Percentiles rank a stretch among this genome's conserved stretches.
phyloP scores from a whole-genome alignment of 2,797 vertebrate species.

The Rhadinocentrus ornatus region DNA sequence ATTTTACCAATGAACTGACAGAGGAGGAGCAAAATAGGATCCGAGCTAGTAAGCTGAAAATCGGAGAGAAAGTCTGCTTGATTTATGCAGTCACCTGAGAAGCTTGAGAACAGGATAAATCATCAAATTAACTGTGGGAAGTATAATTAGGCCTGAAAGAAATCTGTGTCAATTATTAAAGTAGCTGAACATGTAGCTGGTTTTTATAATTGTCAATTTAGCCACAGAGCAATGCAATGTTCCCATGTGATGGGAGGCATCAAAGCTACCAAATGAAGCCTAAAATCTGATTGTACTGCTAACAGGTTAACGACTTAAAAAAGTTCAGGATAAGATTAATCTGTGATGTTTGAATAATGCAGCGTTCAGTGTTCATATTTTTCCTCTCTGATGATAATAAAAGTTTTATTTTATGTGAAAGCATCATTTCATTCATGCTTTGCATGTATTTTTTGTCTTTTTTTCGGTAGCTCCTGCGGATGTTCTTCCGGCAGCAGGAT shows the following conservation, averaged over 20 bases:
- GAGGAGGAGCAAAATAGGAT: neutral
- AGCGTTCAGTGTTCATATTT: neutral
- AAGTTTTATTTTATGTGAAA: neutral
- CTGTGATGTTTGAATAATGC: neutral
- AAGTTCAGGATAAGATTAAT: neutral
- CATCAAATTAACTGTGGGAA: neutral
- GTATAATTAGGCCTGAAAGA: neutral
- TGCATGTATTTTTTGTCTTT: neutral
- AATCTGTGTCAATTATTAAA: neutral
- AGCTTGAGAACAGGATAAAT: neutral
- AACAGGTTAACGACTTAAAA: neutral
- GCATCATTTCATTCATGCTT: neutral
- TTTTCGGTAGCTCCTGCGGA: constrained; percentile 89
- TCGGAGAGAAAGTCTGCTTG: neutral
- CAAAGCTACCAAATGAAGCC: neutral
- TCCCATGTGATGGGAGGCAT: neutral
- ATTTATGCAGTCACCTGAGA: neutral
- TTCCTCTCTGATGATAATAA: neutral
- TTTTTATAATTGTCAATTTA: neutral
- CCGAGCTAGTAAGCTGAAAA: neutral
- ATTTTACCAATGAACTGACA: neutral
- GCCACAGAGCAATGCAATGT: neutral
- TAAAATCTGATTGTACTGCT: neutral
- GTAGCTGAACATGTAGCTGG: neutral
- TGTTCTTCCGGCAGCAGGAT: constrained; percentile 99